Evolutionary conservation across 2,797 vertebrate genomes (phyloP).

Genomic region (Anableps anableps): DNA sequence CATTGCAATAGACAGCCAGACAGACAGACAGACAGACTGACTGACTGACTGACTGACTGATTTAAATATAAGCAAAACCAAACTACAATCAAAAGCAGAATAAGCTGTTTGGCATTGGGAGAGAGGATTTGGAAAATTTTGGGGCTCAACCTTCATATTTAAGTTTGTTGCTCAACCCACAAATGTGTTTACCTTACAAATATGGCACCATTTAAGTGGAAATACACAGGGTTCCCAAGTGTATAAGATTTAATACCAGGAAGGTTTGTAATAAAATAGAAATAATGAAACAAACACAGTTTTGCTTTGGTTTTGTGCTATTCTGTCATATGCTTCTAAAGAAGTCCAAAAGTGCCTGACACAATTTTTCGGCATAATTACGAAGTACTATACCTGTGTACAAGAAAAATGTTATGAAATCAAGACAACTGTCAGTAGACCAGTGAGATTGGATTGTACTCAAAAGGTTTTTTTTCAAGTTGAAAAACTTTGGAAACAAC

Average conservation of each 20-base stretch:
- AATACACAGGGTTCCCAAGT: not conserved
- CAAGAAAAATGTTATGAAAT: not conserved
- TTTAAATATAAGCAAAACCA: too few relatives aligned
- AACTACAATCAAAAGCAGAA: too few relatives aligned
- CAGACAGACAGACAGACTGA: too few relatives aligned
- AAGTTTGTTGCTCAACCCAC: not conserved
- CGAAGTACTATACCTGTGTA: not conserved
- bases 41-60: too few relatives aligned
- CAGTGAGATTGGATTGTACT: not conserved
- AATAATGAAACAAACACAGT: not conserved
- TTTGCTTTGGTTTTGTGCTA: not conserved
- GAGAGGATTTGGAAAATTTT: not conserved
- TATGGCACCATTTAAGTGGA: not conserved
- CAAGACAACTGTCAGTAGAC: not conserved
- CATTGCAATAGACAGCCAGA: too few relatives aligned
- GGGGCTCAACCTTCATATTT: too few relatives aligned
- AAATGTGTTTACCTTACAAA: not conserved
- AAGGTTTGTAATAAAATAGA: not conserved
- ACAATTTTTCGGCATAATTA: not conserved
- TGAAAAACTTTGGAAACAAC: not conserved
- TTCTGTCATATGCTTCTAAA: not conserved
- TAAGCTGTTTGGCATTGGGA: too few relatives aligned
- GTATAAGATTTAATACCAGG: not conserved
- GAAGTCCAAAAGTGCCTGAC: not conserved
- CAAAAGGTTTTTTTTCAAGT: not conserved